Percentiles rank a stretch among this genome's conserved stretches.
phyloP scores from a whole-genome alignment of 2,888 invertebrate species.

The Exocentrus adspersus region DNA sequence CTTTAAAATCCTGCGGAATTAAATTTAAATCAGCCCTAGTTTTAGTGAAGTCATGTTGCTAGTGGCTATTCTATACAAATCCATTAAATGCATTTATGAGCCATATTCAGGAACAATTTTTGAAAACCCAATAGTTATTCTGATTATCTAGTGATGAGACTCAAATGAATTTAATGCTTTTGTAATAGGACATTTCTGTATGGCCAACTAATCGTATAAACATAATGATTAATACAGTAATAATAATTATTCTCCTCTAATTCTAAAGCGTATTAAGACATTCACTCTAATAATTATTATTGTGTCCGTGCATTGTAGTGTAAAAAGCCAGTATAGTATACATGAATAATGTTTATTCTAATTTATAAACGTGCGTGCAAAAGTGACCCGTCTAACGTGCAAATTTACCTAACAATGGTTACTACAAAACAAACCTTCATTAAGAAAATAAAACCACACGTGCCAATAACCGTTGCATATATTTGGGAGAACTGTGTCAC shows the following conservation, averaged over 20 bases:
- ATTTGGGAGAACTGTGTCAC: no score
- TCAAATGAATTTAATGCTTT: slow-evolving; percentile 22
- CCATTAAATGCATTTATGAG: no score
- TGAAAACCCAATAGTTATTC: no score
- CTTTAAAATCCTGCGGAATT: slow-evolving; percentile 81
- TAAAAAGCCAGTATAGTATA: background rate
- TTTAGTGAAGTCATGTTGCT: background rate
- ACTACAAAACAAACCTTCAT: slow-evolving; percentile 49
- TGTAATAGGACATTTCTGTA: background rate
- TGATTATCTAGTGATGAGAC: no score
- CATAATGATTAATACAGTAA: background rate
- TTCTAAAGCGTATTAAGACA: background rate
- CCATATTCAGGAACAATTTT: no score
- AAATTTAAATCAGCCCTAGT: background rate
- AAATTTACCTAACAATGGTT: slow-evolving; percentile 44
- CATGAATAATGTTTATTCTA: no score
- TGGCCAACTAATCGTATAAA: background rate
- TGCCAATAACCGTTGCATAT: slow-evolving; percentile 34
- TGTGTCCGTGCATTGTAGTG: slow-evolving; percentile 20
- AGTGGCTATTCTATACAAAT: background rate
- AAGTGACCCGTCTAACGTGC: slow-evolving; percentile 52
- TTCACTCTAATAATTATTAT: background rate
- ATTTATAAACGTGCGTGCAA: slow-evolving; percentile 28
- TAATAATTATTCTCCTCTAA: slow-evolving; percentile 6
- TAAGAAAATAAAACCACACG: slow-evolving; percentile 29